These are phyloP conservation scores for Sylvia atricapilla DNA, from an alignment of 2,113 vertebrate genomes.

Conservation along the genomic window DNA sequence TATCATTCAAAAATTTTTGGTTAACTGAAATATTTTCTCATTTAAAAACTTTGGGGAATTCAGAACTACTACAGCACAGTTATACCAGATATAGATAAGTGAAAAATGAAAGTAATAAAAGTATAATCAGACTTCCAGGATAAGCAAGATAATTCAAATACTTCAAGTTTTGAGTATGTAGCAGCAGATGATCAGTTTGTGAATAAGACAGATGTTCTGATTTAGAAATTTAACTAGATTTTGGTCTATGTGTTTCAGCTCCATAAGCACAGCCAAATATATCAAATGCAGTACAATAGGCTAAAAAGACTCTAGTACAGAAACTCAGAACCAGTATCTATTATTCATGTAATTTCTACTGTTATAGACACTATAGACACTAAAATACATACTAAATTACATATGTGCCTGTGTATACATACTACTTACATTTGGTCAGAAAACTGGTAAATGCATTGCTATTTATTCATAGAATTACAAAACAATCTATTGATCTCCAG, in stretches of 20 bases:
- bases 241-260: not conserved
- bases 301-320: no score
- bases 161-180: not conserved
- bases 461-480: not conserved
- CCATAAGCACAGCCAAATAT: not conserved
- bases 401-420: rapidly evolving
- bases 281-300: not conserved
- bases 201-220: not conserved
- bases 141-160: not conserved
- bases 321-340: not conserved
- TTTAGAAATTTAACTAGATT: not conserved
- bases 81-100: not conserved
- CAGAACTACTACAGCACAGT: not conserved
- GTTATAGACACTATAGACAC: not conserved
- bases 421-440: not conserved
- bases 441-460: not conserved
- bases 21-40: not conserved
- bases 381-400: not conserved
- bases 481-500: not conserved
- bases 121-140: not conserved
- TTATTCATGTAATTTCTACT: not conserved
- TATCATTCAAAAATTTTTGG: not conserved
- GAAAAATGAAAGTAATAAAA: not conserved
- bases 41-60: not conserved
- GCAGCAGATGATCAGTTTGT: not conserved